phyloP scores from a whole-genome alignment of 2,888 invertebrate species.

The Drosophila stalkeri region DNA sequence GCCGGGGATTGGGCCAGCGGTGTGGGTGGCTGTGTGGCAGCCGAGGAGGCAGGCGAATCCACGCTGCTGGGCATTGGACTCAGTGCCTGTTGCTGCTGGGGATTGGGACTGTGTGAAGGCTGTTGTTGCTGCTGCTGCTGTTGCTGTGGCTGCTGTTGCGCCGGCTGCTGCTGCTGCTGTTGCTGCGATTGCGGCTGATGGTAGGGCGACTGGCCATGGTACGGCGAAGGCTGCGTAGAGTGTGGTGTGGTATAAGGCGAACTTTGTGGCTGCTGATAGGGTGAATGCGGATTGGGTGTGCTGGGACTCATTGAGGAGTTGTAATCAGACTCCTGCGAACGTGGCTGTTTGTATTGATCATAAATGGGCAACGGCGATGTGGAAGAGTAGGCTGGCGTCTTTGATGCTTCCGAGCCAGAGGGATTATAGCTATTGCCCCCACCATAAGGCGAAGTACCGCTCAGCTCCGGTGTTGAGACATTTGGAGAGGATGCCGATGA shows the following conservation, averaged over 20 bases:
- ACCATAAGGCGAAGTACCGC: constrained; percentile 83
- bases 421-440: constrained; percentile 84
- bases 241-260: constrained; percentile 85
- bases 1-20: constrained; percentile 81
- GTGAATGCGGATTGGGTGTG: constrained; percentile 86
- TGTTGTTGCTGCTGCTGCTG: constrained; percentile 49
- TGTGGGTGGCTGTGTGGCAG: constrained; percentile 82
- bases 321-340: constrained; percentile 86
- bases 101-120: constrained; percentile 70
- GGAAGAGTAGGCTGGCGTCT: constrained; percentile 84
- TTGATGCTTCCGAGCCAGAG: constrained; percentile 83
- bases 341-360: constrained; percentile 87
- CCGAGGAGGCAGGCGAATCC: constrained; percentile 82
- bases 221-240: constrained; percentile 83
- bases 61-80: constrained; percentile 79
- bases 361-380: constrained; percentile 85
- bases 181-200: constrained; percentile 69
- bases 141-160: constrained; percentile 47
- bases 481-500: constrained; percentile 87
- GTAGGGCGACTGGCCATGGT: constrained; percentile 84
- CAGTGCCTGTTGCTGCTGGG: constrained; percentile 75
- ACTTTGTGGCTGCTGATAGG: constrained; percentile 86
- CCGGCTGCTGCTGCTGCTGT: constrained; percentile 61
- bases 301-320: constrained; percentile 87
- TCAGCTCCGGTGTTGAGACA: constrained; percentile 85